Percentiles rank a stretch among this genome's conserved stretches.
These are phyloP conservation scores for Nyctibius bracteatus DNA, from an alignment of 2,113 vertebrate genomes.

Conservation along the genomic window DNA sequence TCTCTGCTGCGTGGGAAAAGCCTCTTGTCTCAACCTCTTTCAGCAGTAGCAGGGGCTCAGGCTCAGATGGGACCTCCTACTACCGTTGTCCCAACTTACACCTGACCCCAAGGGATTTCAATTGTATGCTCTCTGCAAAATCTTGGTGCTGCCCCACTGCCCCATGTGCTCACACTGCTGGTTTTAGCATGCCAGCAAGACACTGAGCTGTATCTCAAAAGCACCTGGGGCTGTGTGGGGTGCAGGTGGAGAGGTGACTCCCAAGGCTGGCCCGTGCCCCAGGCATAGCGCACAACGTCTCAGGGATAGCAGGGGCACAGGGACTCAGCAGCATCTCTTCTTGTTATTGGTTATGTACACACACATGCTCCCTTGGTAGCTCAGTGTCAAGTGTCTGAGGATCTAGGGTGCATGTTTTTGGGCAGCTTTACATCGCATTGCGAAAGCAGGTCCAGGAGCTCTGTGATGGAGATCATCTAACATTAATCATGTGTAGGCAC, in stretches of 20 bases:
- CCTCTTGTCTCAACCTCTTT: neutral
- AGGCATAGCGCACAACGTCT: rapidly evolving
- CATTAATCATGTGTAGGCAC: neutral
- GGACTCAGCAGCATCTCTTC: neutral
- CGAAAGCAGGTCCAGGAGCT: neutral
- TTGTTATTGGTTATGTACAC: neutral
- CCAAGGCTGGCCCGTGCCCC: neutral
- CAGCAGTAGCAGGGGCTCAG: neutral
- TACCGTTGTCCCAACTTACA: neutral
- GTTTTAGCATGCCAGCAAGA: neutral
- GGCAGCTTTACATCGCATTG: neutral
- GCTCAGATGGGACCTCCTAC: neutral
- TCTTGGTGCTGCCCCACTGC: too few relatives aligned
- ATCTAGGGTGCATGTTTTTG: rapidly evolving
- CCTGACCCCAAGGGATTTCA: neutral
- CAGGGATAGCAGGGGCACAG: neutral
- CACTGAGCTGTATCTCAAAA: neutral
- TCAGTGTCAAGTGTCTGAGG: neutral
- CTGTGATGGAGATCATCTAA: neutral
- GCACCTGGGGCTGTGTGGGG: rapidly evolving
- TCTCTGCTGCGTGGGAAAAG: neutral
- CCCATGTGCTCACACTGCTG: neutral
- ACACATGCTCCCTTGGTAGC: neutral
- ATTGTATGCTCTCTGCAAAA: neutral
- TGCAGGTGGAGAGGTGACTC: neutral